Evolutionary conservation across 2,797 vertebrate species (phyloP).

Genomic region (Spea hammondii): DNA sequence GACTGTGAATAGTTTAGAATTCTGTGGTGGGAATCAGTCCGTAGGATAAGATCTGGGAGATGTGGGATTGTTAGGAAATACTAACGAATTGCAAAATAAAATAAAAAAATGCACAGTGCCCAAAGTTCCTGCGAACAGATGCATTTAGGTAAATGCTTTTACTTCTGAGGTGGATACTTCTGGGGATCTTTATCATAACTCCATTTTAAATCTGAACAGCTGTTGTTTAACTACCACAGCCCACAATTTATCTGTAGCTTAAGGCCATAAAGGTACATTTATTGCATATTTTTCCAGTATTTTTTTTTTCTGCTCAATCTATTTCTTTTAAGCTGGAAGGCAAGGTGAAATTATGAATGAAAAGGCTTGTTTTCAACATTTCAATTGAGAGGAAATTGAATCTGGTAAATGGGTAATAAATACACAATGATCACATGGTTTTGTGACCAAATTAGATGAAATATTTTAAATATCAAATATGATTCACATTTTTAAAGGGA

Average conservation of each 20-base stretch:
- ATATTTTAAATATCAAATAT: too few species aligned
- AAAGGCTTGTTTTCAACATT: too few species aligned
- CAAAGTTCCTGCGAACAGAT: constrained; percentile 63
- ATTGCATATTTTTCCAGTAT: constrained; percentile 68
- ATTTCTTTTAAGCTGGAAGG: too few species aligned
- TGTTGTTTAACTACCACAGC: constrained; percentile 87
- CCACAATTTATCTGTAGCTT: constrained; percentile 79
- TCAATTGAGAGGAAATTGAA: too few species aligned
- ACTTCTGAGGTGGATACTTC: constrained; percentile 79
- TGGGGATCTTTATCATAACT: constrained; percentile 89
- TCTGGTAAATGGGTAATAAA: too few species aligned
- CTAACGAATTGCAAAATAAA: not conserved
- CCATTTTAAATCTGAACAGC: constrained; percentile 91
- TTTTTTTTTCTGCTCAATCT: constrained; percentile 69
- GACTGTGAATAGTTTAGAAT: not conserved
- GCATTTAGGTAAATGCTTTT: constrained; percentile 79
- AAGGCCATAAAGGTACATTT: constrained; percentile 78
- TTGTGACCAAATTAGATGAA: too few species aligned
- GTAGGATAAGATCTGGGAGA: constrained; percentile 10
- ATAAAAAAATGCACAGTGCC: not conserved
- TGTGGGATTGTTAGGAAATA: constrained; percentile 17
- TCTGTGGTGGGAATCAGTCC: not conserved
- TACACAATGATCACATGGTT: too few species aligned
- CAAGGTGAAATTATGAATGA: too few species aligned
- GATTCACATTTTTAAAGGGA: too few species aligned